A percentile compares a stretch with the other conserved stretches of the same genome.
These are phyloP conservation scores for Augochlora pura DNA, from an alignment of 1,140 invertebrate genomes.

Conservation along the genomic window DNA sequence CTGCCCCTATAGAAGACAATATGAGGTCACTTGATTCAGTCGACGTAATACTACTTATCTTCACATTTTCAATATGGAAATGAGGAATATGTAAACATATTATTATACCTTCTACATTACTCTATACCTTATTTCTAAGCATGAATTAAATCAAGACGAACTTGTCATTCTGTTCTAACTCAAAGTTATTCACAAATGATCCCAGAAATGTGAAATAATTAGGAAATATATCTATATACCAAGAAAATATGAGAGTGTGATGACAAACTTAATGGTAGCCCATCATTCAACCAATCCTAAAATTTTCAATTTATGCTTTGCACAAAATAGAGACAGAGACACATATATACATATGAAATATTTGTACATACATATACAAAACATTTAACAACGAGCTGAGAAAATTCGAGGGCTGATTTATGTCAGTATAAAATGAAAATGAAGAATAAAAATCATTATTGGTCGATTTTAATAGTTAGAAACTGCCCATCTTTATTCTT, in stretches of 20 bases:
- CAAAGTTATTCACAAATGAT: slow-evolving; percentile 28
- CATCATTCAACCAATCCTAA: slow-evolving; percentile 17
- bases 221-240: slow-evolving; percentile 9
- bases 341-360: neutral
- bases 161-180: slow-evolving; percentile 48
- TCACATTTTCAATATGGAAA: slow-evolving; percentile 14
- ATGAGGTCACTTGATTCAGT: too few species aligned
- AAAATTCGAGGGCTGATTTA: too few species aligned
- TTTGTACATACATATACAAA: neutral
- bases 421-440: too few species aligned
- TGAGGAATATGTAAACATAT: slow-evolving; percentile 24
- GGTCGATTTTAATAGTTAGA: too few species aligned
- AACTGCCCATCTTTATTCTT: too few species aligned
- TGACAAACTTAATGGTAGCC: slow-evolving; percentile 35
- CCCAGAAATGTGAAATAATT: slow-evolving; percentile 43
- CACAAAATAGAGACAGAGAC: slow-evolving; percentile 9
- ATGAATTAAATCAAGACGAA: slow-evolving; percentile 41
- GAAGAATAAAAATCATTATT: too few species aligned
- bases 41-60: neutral
- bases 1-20: too few species aligned
- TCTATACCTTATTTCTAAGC: slow-evolving; percentile 24
- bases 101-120: slow-evolving; percentile 23
- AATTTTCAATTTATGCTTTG: slow-evolving; percentile 10
- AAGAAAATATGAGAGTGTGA: slow-evolving; percentile 37
- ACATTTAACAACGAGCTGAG: too few species aligned